Base-by-base conservation (phyloP, 1,140 invertebrate species). In the Cryptotermes secundus region DNA sequence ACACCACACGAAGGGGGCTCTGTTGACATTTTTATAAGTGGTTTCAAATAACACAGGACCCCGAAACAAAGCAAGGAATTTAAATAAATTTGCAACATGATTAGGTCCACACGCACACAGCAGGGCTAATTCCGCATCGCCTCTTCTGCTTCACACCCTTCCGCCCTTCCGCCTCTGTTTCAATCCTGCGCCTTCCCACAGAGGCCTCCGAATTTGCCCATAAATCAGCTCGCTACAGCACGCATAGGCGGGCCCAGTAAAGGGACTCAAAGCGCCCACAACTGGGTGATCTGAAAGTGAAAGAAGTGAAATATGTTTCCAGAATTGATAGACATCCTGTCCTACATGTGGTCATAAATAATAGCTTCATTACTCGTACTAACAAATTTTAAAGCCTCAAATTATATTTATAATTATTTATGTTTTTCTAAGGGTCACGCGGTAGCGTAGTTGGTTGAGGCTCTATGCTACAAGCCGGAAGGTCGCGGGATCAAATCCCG, bases 71-170 rank as follows among this genome's bases (percentile, higher is more conserved):
- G 26, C 2, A 72, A 26, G 59, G 59, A 72, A 72, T 72, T 72
- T 72, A 72, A 72, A 72, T 72, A 72, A n/a, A 72, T 72, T 26
- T 72, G 59, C 59, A 72, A 72, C 59, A 72, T 72, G 59, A 72
- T 72, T 72, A 72, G 59, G 59, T n/a, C 0, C 26, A 26, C 7
- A n/a, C 59, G 2, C 59, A 72, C n/a, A 26, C 59, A 72, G 26
- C 10, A 1, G n/a, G 26, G 31, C 59, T 31, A 72, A 72, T 72
- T 72, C 59, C 59, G 59, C 59, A 72, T 31, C 59, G 26, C n/a
- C n/a, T n/a, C 2, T n/a, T 7, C 59, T 12, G 59, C 59, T 9
- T 7, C 14, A 31, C 59, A 31, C 4, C 59, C 14, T 19, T 19
- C 16, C 19, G 19, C 45, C n/a, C n/a, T n/a, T n/a, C n/a, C n/a